Evolutionary conservation across 2,113 vertebrate genomes (phyloP), one percentile per base, ranked within the genome.

Genomic region (Cyphomyrus plagiostoma): DNA sequence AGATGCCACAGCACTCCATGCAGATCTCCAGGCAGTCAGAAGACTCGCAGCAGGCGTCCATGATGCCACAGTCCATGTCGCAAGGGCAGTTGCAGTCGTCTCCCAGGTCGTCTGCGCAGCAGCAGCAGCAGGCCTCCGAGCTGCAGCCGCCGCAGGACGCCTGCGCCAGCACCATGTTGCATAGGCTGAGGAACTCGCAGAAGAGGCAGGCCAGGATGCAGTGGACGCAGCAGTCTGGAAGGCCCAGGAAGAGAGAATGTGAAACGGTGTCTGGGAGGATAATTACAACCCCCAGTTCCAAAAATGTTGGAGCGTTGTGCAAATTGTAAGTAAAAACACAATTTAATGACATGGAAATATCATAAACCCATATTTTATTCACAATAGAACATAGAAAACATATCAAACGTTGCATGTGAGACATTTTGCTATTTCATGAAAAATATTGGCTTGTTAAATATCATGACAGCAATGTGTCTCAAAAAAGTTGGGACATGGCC

Each of bases 1-100:
- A 99, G 95, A 99, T 99, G 56, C 98, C 98, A 90, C 98, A 99
- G 95, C 98, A 99, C 94, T 99, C 98, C 98, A 99, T 99, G 92
- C 98, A 99, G 95, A 99, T 99, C 95, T 99, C 98, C 95, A 99
- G 95, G 93, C 98, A 99, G 95, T 99, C 98, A 10, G 98, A 97
- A 26, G 98, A 99, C 94, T 99, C 98, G 94, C 98, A 99, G 94
- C 98, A 99, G 30, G 97, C 97, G 0, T 99, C 98, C 98, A 99
- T 98, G 93, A 99, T 98, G 93, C 98, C 98, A 89, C 98, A 99
- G 92, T 99, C 98, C 98, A 98, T 83, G 62, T 97, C 97, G 85
- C 96, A 97, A 0, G 96, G 96, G 91, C 95, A 97, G 93, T 95
- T 96, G 91, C 96, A 97, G 94, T 96, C 96, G 45, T 97, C 96